A percentile compares a stretch with the other conserved stretches of the same genome.
Evolutionary conservation across 2,113 vertebrate genomes (phyloP).

Genomic region (Nymphicus hollandicus): DNA sequence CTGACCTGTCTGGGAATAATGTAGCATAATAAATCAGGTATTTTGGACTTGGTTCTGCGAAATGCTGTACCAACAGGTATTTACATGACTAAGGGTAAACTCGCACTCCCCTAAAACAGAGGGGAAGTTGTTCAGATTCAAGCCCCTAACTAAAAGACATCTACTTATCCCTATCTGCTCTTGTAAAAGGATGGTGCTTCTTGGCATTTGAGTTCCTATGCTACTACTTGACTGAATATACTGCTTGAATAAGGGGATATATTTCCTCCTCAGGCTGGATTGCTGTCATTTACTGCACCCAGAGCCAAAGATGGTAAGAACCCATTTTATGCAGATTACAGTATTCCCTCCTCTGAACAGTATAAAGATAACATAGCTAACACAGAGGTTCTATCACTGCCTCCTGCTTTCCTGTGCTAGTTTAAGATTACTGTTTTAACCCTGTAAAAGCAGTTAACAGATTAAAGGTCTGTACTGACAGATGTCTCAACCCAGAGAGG

Average conservation of each 20-base stretch:
- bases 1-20: neutral
- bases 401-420: neutral
- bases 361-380: neutral
- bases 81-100: neutral
- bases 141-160: neutral
- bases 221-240: neutral
- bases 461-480: neutral
- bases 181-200: neutral
- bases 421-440: neutral
- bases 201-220: neutral
- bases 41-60: neutral
- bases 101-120: neutral
- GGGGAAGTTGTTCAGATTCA: neutral
- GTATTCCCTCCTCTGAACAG: neutral
- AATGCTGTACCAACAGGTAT: neutral
- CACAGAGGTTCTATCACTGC: neutral
- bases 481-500: neutral
- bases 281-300: neutral
- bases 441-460: neutral
- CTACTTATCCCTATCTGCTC: neutral
- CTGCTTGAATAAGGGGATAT: neutral
- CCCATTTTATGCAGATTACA: neutral
- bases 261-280: neutral
- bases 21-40: neutral
- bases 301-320: neutral